phyloP scores from a whole-genome alignment of 2,888 invertebrate genomes.

The Chymomyza amoena region DNA sequence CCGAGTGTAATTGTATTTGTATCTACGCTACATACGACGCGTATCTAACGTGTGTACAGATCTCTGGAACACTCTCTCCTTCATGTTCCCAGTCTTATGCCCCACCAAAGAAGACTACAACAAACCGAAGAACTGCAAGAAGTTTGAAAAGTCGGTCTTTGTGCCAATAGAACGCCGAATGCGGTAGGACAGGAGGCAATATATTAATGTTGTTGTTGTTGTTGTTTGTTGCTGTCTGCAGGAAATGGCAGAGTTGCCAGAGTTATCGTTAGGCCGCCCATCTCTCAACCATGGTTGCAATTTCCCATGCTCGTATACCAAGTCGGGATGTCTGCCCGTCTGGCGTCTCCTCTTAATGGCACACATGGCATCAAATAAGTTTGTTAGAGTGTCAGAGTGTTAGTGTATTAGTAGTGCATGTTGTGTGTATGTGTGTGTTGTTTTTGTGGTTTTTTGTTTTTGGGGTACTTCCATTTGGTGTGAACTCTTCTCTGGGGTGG shows the following conservation, averaged over 20 bases:
- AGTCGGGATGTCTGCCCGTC: background rate
- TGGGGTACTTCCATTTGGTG: slow-evolving; percentile 11
- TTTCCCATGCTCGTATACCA: background rate
- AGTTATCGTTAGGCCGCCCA: background rate
- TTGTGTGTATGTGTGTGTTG: background rate
- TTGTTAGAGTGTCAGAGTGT: background rate
- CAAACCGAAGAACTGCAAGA: slow-evolving; percentile 47
- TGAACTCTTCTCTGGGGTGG: slow-evolving; percentile 33
- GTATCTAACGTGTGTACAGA: background rate
- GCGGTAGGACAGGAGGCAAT: slow-evolving; percentile 54
- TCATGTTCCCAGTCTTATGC: background rate
- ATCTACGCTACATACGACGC: slow-evolving; percentile 12
- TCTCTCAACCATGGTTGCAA: background rate
- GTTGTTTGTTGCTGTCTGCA: background rate
- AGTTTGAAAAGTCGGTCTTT: slow-evolving; percentile 70
- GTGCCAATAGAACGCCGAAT: slow-evolving; percentile 75
- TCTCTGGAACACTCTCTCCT: background rate
- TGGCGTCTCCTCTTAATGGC: background rate
- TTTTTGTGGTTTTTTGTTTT: background rate
- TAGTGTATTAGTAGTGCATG: background rate
- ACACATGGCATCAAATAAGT: background rate
- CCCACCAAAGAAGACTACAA: background rate
- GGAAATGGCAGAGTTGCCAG: background rate
- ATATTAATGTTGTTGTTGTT: background rate
- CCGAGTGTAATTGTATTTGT: slow-evolving; percentile 44